Base-by-base conservation (phyloP, 1,140 invertebrate species). In the Drosophila saltans region DNA sequence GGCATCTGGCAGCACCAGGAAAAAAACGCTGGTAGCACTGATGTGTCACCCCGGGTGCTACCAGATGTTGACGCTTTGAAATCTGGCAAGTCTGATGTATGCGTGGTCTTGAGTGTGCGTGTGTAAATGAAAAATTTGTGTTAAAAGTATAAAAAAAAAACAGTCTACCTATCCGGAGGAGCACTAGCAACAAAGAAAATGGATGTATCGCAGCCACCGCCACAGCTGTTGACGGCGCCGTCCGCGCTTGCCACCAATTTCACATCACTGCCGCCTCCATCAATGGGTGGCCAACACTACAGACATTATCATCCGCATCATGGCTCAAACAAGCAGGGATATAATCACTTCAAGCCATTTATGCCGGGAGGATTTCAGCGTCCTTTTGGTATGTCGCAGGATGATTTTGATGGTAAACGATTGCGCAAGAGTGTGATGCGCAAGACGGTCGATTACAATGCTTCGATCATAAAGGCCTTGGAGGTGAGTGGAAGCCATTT, bases 361-460 rank as follows among this genome's bases (percentile, higher is more conserved):
- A 85, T 85, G 75, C 83, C 85, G 0, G 88, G 88, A 8, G 82
- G 86, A 5, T 92, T 92, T 33, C 82, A 88, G 36, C 69, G 91
- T 8, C 91, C 91, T 0, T 90, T 89, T 56, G 91, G 81, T 21
- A 95, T 95, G 94, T 95, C 94, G 43, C 94, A 96, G 81, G 96
- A 96, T 90, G 98, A 98, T 92, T 98, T 98, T 92, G 98, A 99
- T 94, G 98, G 98, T 36, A 99, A 99, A 94, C 95, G 98, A 69
- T 94, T 99, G 66, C 93, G 98, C 80, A 99, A 99, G 94, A 98
- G 98, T 72, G 97, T 99, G 65, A 98, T 99, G 95, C 94, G 98
- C 79, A 99, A 99, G 94, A 99, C 98, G 48, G 97, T 99, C 48
- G 98, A 99, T 94, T 99, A 99, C 93, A 99, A 99, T 94, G 96